Evolutionary conservation across 2,888 invertebrate genomes (phyloP), one percentile per base, ranked within the genome.

Genomic region (Eupeodes latifasciatus): DNA sequence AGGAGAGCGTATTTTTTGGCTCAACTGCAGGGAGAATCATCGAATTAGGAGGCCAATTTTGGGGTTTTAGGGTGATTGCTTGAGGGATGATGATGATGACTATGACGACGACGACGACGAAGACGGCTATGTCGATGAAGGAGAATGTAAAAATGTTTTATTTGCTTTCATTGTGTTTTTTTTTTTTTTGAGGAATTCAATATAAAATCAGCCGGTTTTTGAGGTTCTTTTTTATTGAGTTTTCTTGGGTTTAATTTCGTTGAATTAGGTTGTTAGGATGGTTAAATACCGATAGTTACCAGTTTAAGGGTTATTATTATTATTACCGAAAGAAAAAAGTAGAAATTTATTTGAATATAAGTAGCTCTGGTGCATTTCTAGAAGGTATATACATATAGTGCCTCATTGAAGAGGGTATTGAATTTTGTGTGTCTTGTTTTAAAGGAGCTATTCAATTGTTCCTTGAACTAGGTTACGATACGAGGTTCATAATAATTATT

Each of bases 251-350:
- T 81, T 88, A 84, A 88, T 88, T 81, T 71, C 36, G 53, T 78
- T 78, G 78, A 88, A 81, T 88, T 72, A 75, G 84, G 81, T 88
- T 88, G 88, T 88, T 85, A 88, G 85, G 81, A 84, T 85, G 74
- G 77, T 78, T 85, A 85, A 88, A 88, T 88, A 85, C 81, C 88
- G 78, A 85, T 88, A 87, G 78, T 69, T 81, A 77, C 71, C 44
- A 44, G 79, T 61, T 78, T 59, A 19, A 59, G 78, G 74, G 61
- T 64, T 71, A 62, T 76, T 77, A 66, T 77, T 87, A 2, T 27
- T 27, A 85, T 81, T 19, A 71, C 36, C 53, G 9, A 72, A 53
- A 57, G 44, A 44, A 71, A 44, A 2, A 69, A 36, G 4, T n/a
- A 67, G 1, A 49, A 1, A 34, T 53, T 3, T 57, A 34, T 51